Evolutionary conservation across 2,797 vertebrate species (phyloP).

Genomic region (Streptopelia turtur): DNA sequence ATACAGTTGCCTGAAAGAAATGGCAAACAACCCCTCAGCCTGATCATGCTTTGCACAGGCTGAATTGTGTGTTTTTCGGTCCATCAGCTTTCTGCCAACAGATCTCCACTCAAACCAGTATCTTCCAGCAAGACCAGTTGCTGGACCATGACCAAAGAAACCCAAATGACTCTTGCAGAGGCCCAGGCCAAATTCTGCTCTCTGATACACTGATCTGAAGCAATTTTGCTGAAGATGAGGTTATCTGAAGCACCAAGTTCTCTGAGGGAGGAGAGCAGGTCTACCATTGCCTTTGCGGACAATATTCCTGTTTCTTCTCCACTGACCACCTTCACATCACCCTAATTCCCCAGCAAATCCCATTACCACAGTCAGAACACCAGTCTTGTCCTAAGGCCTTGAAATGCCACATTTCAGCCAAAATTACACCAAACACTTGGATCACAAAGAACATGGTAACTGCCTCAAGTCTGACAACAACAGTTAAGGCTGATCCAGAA

Average conservation of each 20-base stretch:
- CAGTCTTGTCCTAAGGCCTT: conserved; percentile 13
- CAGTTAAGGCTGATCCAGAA: background rate
- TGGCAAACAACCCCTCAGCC: conserved; percentile 33
- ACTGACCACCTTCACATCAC: conserved; percentile 1
- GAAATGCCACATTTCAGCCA: background rate
- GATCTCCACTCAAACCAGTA: background rate
- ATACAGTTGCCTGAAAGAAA: conserved; percentile 47
- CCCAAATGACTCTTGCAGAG: background rate
- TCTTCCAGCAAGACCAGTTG: background rate
- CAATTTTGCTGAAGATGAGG: background rate
- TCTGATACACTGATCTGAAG: background rate
- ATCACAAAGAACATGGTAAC: background rate
- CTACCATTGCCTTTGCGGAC: background rate
- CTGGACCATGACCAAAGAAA: background rate
- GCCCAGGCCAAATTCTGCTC: background rate
- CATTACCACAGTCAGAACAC: background rate
- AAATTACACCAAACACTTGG: conserved; percentile 43
- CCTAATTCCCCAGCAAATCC: conserved; percentile 37
- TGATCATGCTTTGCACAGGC: background rate
- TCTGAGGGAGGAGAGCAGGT: background rate
- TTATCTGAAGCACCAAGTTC: background rate
- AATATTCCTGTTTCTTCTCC: background rate
- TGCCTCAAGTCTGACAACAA: background rate
- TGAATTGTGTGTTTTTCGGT: background rate
- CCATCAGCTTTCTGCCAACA: background rate